phyloP scores from a whole-genome alignment of 2,888 invertebrate species.

The Melolontha melolontha region DNA sequence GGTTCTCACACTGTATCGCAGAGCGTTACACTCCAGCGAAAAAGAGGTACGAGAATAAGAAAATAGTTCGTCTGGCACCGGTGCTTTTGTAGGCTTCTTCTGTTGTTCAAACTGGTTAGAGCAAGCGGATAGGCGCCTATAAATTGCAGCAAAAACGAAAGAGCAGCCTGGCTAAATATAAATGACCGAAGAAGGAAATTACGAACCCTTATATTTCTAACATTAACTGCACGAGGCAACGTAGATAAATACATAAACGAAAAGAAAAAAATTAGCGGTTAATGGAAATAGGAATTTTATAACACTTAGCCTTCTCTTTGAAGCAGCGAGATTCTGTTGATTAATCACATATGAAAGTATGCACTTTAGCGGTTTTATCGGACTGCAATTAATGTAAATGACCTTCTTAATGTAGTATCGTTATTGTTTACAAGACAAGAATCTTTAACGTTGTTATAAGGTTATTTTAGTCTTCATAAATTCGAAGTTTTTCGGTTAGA shows the following conservation, averaged over 20 bases:
- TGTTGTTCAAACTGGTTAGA: slow-evolving; percentile 26
- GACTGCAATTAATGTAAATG: no score
- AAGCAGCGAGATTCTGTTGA: no score
- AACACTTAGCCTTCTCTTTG: no score
- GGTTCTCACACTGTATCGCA: slow-evolving; percentile 21
- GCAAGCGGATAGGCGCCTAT: slow-evolving; percentile 14
- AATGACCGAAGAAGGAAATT: slow-evolving; percentile 25
- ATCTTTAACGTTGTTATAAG: no score
- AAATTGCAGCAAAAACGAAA: slow-evolving; percentile 8
- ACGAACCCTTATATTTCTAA: slow-evolving; percentile 1
- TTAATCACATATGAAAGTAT: no score
- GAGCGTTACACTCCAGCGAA: neutral
- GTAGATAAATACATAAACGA: neutral
- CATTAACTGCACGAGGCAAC: neutral
- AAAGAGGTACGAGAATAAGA: slow-evolving; percentile 10
- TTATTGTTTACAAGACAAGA: no score
- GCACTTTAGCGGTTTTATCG: no score
- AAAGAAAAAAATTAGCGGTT: neutral
- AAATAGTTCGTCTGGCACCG: slow-evolving; percentile 26
- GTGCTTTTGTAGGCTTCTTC: slow-evolving; percentile 25
- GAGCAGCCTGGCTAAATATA: slow-evolving; percentile 20
- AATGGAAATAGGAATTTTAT: no score
- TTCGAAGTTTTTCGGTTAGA: no score
- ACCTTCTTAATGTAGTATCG: no score
- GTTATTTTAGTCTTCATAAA: no score